Evolutionary conservation across 1,140 invertebrate species (phyloP), one percentile per base, ranked within the genome.

Genomic region (Calephelis virginiensis): DNA sequence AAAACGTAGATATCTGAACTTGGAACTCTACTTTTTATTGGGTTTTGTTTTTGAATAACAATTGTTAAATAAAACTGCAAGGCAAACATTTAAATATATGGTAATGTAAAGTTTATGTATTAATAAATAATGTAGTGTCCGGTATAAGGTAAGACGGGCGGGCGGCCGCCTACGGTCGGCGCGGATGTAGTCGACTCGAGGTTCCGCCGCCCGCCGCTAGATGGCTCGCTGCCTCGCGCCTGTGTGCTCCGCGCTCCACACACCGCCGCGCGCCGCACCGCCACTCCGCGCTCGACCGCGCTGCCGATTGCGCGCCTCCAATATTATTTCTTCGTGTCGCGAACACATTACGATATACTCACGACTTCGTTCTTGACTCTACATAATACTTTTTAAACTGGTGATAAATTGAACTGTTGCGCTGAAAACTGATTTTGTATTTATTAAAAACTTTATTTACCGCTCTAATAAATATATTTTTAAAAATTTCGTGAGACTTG

Each of bases 271-370:
- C 81, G 77, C 76, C 78, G 77, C 74, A 77, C 73, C 80, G 71
- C 77, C 89, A 85, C 85, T 86, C 85, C 84, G 86, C 86, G 85
- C 83, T 81, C 84, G 86, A 86, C 83, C 85, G 86, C 87, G 86
- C 85, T 76, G 79, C 80, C 65, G 83, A 85, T 62, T 76, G 88
- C 86, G 86, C 88, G 88, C 75, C 74, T 84, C 78, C 80, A 82
- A 65, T 69, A 71, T 72, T 71, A 66, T 61, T 66, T 66, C 69
- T 53, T 64, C 67, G 73, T 64, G 63, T 64, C 63, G 64, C 72
- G 67, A 69, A 71, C 73, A 73, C 70, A 74, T 79, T 75, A 79
- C 77, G 77, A 79, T 77, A 79, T 68, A 72, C 71, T 78, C 75
- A 73, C 72, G 75, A 78, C 77, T 76, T 71, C 67, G 68, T 77